phyloP scores from a whole-genome alignment of 2,113 vertebrate genomes.

The Austrofundulus limnaeus region DNA sequence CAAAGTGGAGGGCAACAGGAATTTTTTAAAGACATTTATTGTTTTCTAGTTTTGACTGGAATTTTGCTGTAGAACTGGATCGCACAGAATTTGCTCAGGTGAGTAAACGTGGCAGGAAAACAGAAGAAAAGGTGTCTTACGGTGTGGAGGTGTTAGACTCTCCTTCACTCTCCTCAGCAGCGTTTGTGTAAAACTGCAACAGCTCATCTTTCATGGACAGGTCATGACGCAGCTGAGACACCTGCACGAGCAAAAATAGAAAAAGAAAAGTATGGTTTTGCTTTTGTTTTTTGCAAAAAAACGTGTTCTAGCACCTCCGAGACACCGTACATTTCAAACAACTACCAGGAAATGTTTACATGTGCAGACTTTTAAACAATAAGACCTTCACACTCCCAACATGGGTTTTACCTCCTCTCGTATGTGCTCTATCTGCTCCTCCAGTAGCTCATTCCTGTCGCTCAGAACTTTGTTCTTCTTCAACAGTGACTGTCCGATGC shows the following conservation, averaged over 20 bases:
- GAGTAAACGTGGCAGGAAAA: background rate
- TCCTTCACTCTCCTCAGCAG: slow-evolving; percentile 92
- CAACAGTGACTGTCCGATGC: slow-evolving; percentile 94
- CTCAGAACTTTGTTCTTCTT: slow-evolving; percentile 97
- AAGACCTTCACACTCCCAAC: background rate
- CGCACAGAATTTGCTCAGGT: background rate
- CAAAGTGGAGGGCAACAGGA: no score
- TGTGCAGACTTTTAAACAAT: background rate
- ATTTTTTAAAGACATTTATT: no score
- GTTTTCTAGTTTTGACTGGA: no score
- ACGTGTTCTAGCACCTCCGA: no score
- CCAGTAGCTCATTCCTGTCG: slow-evolving; percentile 92
- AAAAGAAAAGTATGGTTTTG: background rate
- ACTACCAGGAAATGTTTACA: no score
- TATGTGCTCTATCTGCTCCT: slow-evolving; percentile 96
- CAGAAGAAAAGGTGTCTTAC: slow-evolving; percentile 74
- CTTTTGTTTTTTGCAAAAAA: background rate
- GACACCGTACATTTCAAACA: background rate
- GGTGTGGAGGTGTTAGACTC: slow-evolving; percentile 90
- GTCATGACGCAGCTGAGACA: slow-evolving; percentile 94
- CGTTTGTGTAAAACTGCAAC: slow-evolving; percentile 94
- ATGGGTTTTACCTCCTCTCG: slow-evolving; percentile 84
- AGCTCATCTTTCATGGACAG: slow-evolving; percentile 98
- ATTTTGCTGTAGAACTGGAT: background rate
- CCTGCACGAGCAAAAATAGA: slow-evolving; percentile 69